Evolutionary conservation across 2,113 vertebrate species (phyloP).

Genomic region (Xenotilapia leptura): DNA sequence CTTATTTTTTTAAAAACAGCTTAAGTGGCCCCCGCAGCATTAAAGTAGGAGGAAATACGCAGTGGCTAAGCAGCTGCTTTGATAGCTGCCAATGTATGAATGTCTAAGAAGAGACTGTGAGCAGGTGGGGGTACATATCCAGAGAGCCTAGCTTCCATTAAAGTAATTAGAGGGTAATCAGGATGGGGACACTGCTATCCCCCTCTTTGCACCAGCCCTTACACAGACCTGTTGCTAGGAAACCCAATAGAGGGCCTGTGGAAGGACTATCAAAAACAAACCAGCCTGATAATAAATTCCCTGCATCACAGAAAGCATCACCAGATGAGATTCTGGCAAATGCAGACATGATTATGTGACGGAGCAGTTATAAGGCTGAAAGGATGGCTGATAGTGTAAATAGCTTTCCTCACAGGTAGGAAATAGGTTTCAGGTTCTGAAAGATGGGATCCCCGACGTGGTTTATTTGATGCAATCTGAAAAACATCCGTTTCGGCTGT

Average conservation of each 20-base stretch:
- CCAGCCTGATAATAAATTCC: constrained; percentile 14
- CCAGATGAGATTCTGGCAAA: not conserved
- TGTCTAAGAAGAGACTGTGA: not conserved
- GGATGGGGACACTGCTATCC: constrained; percentile 6
- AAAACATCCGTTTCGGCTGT: not conserved
- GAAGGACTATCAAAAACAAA: constrained; percentile 32
- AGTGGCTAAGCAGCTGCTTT: not conserved
- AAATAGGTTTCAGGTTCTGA: not conserved
- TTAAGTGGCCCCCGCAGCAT: not conserved
- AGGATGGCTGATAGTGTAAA: not conserved
- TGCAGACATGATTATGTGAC: not conserved
- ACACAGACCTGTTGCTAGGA: constrained; percentile 63
- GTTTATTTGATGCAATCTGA: not conserved
- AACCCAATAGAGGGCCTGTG: constrained; percentile 23
- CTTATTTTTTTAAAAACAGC: not conserved
- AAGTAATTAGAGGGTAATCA: constrained; percentile 51
- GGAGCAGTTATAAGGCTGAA: not conserved
- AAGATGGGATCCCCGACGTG: not conserved
- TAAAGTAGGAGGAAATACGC: not conserved
- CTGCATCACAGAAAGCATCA: not conserved
- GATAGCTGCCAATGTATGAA: constrained; percentile 6
- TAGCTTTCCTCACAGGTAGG: not conserved
- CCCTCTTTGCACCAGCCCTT: not conserved
- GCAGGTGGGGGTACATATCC: not conserved
- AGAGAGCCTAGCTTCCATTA: constrained; percentile 38